Base-by-base conservation (phyloP, 1,140 invertebrate species). In the Pseudomyrmex sp. region DNA sequence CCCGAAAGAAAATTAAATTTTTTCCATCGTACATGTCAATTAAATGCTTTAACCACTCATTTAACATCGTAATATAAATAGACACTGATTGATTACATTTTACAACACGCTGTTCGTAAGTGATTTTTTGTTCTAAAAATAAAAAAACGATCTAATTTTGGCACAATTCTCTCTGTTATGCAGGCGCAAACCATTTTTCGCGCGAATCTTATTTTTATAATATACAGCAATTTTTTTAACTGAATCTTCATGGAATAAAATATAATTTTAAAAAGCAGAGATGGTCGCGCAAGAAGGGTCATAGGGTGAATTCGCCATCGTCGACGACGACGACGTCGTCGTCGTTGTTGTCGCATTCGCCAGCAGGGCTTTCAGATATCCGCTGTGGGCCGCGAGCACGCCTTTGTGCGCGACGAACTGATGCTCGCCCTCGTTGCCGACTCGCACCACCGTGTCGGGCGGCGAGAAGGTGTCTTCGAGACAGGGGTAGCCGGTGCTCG, bases 341-440 rank as follows among this genome's bases (percentile, higher is more conserved):
- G 85, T 20, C n/a, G 89, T 75, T 8, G 62, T 13, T 12, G 82
- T 7, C 9, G 88, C 61, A 26, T 35, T 90, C 8, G 83, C 73
- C 18, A 89, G 13, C 54, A 89, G 44, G 1, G 92, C 92, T 50
- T 92, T 94, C 69, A 92, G 83, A 89, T 97, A 97, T 7, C 96
- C 97, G 87, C 96, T 97, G 89, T 97, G 96, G 10, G 96, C 95
- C 4, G 96, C 95, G n/a, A 97, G 90, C 5, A 97, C 94, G 18
- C 94, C 91, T 10, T 95, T 95, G 88, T 97, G 96, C 1, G 96
- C 96, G 0, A 96, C 95, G 92, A 97, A 97, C 56, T 96, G 94
- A 62, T 95, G 95, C 2, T 96, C 95, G 76, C 95, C 94, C 2
- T 94, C 93, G 23, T 96, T 96, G 0, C 96, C 96, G 9, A 96